Base-by-base conservation (phyloP, 2,888 invertebrate genomes). In the Lagria hirta region DNA sequence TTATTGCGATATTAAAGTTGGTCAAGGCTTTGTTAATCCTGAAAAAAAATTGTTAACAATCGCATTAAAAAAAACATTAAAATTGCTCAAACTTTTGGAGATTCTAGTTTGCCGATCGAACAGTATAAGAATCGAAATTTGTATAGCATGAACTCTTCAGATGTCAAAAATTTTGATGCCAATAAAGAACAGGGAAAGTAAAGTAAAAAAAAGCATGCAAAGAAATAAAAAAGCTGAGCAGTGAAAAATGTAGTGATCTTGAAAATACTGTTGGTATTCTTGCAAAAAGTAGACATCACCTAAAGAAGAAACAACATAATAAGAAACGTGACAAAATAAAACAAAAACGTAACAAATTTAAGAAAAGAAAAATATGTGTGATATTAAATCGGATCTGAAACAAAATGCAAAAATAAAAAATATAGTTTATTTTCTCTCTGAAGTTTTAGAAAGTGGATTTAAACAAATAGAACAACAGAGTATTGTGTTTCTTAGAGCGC, bases 321-420 rank as follows among this genome's bases (percentile, higher is more conserved):
- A 80, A 78, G 65, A 74, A 79, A 41, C 75, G 77, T 54, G 80
- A 81, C 43, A 80, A 77, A 70, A 65, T 65, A 11, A 75, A 78
- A 51, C 78, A 79, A 14, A 79, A 80, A 48, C 75, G 77, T 24
- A 78, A 80, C 11, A 80, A 80, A 70, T 66, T 75, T 0, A 82
- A 79, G 65, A 82, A 79, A 80, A 75, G 63, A 77, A 73, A 54
- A 65, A 54, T 21, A 69, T 66, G 49, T 55, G 62, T 7, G 68
- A 70, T 23, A 36, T 66, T 3, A 73, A 74, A 56, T 73, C 73
- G 47, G 74, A 75, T 43, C 61, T 69, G 1, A 81, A 84, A 57
- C 81, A 86, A 48, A 86, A 86, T 54, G 88, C 83, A 14, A 86
- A 88, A 70, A 87, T 90, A 85, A 88, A 90, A 68, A 89, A 88